These are phyloP conservation scores for Gorsachius magnificus DNA, from an alignment of 2,797 vertebrate species.

Conservation along the genomic window DNA sequence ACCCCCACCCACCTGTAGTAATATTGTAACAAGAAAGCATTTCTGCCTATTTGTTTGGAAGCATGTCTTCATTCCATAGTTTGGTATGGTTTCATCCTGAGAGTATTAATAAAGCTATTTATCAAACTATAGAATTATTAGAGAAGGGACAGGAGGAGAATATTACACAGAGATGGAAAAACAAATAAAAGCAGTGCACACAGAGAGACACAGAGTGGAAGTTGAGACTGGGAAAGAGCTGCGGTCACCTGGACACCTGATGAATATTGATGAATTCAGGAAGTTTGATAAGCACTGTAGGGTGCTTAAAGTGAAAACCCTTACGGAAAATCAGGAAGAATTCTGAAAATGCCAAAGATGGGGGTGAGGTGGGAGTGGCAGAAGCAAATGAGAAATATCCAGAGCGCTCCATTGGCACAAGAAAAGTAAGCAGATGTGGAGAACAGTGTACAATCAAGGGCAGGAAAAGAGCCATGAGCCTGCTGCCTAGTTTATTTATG, in stretches of 20 bases:
- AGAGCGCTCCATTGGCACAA: not conserved
- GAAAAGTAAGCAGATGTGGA: constrained; percentile 31
- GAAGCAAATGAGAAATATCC: not conserved
- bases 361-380: fast-evolving
- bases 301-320: not conserved
- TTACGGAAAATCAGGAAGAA: not conserved
- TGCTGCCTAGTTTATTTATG: constrained; percentile 42
- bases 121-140: not conserved
- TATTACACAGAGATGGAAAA: not conserved
- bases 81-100: not conserved
- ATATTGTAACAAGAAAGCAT: not conserved
- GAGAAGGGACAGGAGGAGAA: not conserved
- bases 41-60: not conserved
- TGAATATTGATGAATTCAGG: not conserved
- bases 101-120: not conserved
- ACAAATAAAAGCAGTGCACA: not conserved
- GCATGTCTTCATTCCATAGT: not conserved
- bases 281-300: not conserved
- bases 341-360: not conserved
- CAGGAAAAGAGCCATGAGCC: constrained; percentile 4
- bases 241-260: not conserved
- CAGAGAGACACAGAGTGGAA: not conserved
- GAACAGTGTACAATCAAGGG: not conserved
- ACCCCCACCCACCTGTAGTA: not conserved
- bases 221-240: not conserved